Base-by-base conservation (phyloP, 64 coral and sea anemone species). In the Actinia equina region DNA sequence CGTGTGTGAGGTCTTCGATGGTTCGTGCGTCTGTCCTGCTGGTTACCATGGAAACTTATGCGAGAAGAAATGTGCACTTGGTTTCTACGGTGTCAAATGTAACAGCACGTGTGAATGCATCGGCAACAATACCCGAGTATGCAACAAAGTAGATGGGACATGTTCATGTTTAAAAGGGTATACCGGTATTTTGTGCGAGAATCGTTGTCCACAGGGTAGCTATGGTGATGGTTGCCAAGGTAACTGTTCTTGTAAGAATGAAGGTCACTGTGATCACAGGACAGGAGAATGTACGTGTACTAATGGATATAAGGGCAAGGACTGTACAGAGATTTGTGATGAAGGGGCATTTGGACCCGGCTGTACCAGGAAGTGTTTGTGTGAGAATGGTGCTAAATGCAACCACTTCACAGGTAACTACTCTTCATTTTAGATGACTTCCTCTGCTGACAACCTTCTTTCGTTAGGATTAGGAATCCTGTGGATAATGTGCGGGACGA, bases 41-140 rank as follows among this genome's bases (percentile, higher is more conserved):
- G 97, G 97, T 60, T 99, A 95, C 88, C 52, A 93, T 84, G 97
- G 97, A 27, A 57, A 86, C 54, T 17, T 46, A 7, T 99, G 97
- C 71, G 59, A 95, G 70, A 90, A 83, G 61, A 82, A 76, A n/a
- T 99, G 97, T 82, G 55, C 88, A 18, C 41, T 19, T 13, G 88
- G 87, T 87, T 81, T 17, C 37, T 99, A 95, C 65, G 97, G 97
- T 18, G 80, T 91, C 9, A 91, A 99, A 54, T 99, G 97, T 20
- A 93, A 70, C 49, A 82, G 70, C 42, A 92, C 59, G 27, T 99
- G 97, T 61, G 70, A 84, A 27, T 99, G 97, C 77, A 69, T 61
- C 6, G 62, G 43, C 23, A 79, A 52, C 10, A 88, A 95, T 22
- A 90, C 88, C 2, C 20, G 20, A n/a, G 51, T 59, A 13, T 99